Base-by-base conservation (phyloP, 2,888 invertebrate species). In the Melanchra persicariae region DNA sequence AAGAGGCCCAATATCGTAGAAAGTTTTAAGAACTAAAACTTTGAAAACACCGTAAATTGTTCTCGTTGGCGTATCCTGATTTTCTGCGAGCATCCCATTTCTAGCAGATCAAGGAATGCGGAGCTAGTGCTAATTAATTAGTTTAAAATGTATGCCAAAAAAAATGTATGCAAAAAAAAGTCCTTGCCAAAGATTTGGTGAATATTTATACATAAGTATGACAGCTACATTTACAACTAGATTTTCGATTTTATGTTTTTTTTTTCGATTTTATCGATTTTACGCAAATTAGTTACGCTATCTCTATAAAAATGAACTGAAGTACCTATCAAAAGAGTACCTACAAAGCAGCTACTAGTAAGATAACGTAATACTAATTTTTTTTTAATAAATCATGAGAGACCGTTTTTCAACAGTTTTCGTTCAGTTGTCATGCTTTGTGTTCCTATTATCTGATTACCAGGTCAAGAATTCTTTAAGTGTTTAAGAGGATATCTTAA, bases 81-180 rank as follows among this genome's bases (percentile, higher is more conserved):
- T 64, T 69, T 77, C 19, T 57, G 52, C 49, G 15, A 19, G 30
- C 47, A 49, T 63, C 54, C 57, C 71, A 81, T 81, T 77, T 58
- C 58, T 81, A 65, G 37, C 60, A 45, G 55, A 52, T 10, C 45
- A 34, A 4, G 12, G 30, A 54, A 73, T 57, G 55, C 30, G 19
- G 34, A 19, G n/a, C 45, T 51, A 24, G 2, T 49, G n/a, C 30
- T 43, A 15, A 17, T 65, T 52, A 52, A 43, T 34, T 30, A 34
- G n/a, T 72, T 22, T 45, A 6, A 15, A 15, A n/a, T n/a, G n/a
- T n/a, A n/a, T n/a, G n/a, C n/a, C n/a, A n/a, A n/a, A n/a, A n/a
- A n/a, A n/a, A n/a, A n/a, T n/a, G n/a, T n/a, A n/a, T n/a, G n/a
- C n/a, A n/a, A n/a, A 30, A 5, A 15, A 15, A 30, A 24, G 15